phyloP scores from a whole-genome alignment of 2,797 vertebrate species.

The Leucoraja ocellata region DNA sequence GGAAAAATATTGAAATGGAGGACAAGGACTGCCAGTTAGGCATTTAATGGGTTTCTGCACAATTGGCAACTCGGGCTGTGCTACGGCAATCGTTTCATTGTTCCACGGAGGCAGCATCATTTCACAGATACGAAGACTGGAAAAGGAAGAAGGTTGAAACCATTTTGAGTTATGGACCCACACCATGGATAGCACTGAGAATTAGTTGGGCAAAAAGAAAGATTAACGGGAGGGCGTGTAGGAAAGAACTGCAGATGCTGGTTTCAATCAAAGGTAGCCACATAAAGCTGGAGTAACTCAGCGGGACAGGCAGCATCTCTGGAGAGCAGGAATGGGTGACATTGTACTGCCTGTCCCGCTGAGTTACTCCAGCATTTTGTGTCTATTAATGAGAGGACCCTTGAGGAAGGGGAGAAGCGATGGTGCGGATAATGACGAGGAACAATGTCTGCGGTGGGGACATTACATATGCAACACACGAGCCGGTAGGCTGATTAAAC shows the following conservation, averaged over 20 bases:
- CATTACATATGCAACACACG: not conserved
- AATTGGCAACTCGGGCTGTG: not conserved
- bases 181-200: not conserved
- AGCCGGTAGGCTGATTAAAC: not conserved
- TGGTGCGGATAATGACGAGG: not conserved
- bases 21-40: not conserved
- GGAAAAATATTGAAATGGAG: not conserved
- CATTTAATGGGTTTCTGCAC: not conserved
- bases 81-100: not conserved
- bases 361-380: too few species aligned
- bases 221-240: not conserved
- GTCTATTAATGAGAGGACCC: not conserved
- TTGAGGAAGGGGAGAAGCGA: not conserved
- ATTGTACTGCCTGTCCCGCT: too few species aligned
- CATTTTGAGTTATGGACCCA: not conserved
- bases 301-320: too few species aligned
- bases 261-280: too few species aligned
- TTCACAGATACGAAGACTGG: not conserved
- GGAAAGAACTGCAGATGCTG: too few species aligned
- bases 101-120: not conserved
- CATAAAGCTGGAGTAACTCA: too few species aligned
- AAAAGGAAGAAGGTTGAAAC: not conserved
- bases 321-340: too few species aligned
- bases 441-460: not conserved
- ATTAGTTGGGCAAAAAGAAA: slow-evolving; percentile 18